These are phyloP conservation scores for Morpho helenor DNA, from an alignment of 2,888 invertebrate genomes.

Conservation along the genomic window DNA sequence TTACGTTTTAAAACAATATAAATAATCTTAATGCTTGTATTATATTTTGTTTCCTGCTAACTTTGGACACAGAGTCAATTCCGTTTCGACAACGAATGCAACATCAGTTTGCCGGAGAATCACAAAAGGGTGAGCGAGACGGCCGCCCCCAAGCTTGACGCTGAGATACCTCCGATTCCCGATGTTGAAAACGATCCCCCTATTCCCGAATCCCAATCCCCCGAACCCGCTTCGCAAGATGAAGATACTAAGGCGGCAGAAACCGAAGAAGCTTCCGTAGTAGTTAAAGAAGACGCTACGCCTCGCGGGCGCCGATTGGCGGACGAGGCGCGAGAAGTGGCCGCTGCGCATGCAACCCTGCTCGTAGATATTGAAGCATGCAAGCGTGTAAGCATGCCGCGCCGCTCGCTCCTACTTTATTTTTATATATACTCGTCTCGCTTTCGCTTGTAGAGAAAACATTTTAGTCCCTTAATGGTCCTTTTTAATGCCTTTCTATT, in stretches of 20 bases:
- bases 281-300: constrained; percentile 68
- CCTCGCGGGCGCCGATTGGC: constrained; percentile 65
- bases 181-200: constrained; percentile 38
- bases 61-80: constrained; percentile 92
- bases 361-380: constrained; percentile 81
- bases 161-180: constrained; percentile 39
- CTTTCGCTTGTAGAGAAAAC: constrained; percentile 40
- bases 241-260: constrained; percentile 52
- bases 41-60: constrained; percentile 26
- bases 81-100: constrained; percentile 99
- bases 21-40: background rate
- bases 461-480: constrained; percentile 17
- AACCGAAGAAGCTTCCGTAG: constrained; percentile 65
- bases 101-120: constrained; percentile 97
- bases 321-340: constrained; percentile 73
- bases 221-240: constrained; percentile 47
- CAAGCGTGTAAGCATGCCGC: constrained; percentile 85
- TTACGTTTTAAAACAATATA: too few species aligned
- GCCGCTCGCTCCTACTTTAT: constrained; percentile 57
- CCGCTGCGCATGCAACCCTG: constrained; percentile 74
- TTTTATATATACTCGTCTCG: constrained; percentile 38
- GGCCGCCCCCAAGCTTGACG: constrained; percentile 66
- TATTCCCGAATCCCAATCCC: constrained; percentile 40
- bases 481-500: too few species aligned
- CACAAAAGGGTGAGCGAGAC: constrained; percentile 96